Base-by-base conservation (phyloP, 64 coral and sea anemone species). In the Trachythela sp. region DNA sequence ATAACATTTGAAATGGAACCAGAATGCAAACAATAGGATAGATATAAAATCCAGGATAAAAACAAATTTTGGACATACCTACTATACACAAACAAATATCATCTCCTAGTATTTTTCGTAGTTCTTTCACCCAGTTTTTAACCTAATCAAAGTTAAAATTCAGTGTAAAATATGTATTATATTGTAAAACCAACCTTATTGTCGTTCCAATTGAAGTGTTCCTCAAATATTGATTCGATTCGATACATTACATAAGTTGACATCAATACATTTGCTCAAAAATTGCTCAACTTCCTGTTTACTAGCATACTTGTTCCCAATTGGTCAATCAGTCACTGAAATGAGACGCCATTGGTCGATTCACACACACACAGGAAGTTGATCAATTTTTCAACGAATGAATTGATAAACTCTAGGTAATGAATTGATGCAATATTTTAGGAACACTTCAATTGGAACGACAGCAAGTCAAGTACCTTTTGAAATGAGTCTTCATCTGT, bases 401-500 rank as follows among this genome's bases (percentile, higher is more conserved):
- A n/a, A n/a, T n/a, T n/a, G n/a, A n/a, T n/a, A n/a, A n/a, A n/a
- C n/a, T n/a, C n/a, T n/a, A n/a, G n/a, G n/a, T n/a, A n/a, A n/a
- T n/a, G n/a, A n/a, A n/a, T n/a, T n/a, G n/a, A n/a, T n/a, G n/a
- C n/a, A n/a, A n/a, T n/a, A n/a, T n/a, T n/a, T n/a, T n/a, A n/a
- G n/a, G n/a, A n/a, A n/a, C n/a, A n/a, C n/a, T n/a, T n/a, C n/a
- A n/a, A 52, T 0, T 11, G 1, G 0, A 52, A 52, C 1, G 1
- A 2, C 13, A 20, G 1, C 1, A 22, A 64, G 56, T 27, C 75
- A 80, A 9, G 13, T 80, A 98, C 95, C 93, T 98, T 98, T 85
- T 92, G 90, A 89, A 98, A 98, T 84, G 95, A 98, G n/a, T 98
- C 95, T 93, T 98, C 95, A 94, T 98, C 95, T 70, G 95, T 98